These are phyloP conservation scores for Metalampra italica DNA, from an alignment of 2,888 invertebrate species.

Conservation along the genomic window DNA sequence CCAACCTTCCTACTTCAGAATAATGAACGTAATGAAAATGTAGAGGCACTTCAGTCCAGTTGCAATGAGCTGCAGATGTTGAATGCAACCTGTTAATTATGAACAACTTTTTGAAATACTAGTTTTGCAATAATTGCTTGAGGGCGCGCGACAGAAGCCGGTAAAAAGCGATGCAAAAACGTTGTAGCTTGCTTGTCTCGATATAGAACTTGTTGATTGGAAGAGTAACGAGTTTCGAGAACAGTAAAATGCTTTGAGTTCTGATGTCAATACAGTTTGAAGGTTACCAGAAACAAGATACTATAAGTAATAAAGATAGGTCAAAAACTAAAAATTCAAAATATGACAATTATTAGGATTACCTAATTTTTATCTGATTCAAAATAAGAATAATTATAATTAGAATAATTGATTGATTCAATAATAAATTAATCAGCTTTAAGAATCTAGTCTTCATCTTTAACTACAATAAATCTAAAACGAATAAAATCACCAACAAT, in stretches of 20 bases:
- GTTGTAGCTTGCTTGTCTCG: constrained; percentile 28
- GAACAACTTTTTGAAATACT: constrained; percentile 53
- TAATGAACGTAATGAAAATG: constrained; percentile 11
- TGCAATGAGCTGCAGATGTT: constrained; percentile 53
- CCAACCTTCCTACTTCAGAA: constrained; percentile 10
- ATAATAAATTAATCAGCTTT: no score
- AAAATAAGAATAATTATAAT: no score
- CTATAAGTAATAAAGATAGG: no score
- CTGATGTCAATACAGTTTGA: neutral
- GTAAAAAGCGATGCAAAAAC: constrained; percentile 47
- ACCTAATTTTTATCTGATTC: no score
- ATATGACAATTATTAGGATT: no score
- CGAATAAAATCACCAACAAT: neutral
- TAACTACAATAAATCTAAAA: neutral
- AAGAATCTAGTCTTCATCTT: no score
- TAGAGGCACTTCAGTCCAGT: constrained; percentile 14
- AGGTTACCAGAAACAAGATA: no score
- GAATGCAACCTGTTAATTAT: constrained; percentile 59
- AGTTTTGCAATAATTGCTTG: constrained; percentile 59
- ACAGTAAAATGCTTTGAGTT: constrained; percentile 13
- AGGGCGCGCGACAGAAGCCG: constrained; percentile 50
- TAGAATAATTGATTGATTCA: no score
- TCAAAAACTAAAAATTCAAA: no score
- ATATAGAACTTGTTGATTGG: constrained; percentile 46
- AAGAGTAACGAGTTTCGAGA: constrained; percentile 17